phyloP scores from a whole-genome alignment of 2,113 vertebrate species.

The Sarotherodon lohbergeri region DNA sequence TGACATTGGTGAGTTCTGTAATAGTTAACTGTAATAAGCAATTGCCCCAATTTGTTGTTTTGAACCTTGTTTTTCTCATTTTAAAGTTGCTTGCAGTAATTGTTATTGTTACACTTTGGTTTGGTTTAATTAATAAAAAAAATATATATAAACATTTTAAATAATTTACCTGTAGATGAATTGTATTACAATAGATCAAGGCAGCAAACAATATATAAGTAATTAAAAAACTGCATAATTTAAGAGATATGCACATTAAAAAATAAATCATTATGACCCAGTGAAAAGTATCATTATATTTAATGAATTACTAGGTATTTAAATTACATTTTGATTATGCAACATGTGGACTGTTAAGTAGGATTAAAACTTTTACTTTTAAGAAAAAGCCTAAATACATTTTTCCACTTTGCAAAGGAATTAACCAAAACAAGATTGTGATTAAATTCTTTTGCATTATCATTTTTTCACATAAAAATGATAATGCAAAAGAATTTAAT shows the following conservation, averaged over 20 bases:
- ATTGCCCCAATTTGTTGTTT: not conserved
- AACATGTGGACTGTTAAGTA: not conserved
- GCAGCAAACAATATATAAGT: not conserved
- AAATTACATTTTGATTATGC: not conserved
- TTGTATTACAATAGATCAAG: not conserved
- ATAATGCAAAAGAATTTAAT: not conserved
- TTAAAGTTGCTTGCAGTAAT: not conserved
- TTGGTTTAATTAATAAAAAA: not conserved
- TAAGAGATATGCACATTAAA: not conserved
- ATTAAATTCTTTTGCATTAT: not conserved
- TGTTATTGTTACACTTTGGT: not conserved
- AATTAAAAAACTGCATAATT: not conserved
- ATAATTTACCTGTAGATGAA: not conserved
- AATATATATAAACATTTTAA: not conserved
- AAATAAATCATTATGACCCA: not conserved
- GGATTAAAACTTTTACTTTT: not conserved
- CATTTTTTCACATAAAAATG: rapidly evolving
- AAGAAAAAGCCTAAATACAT: not conserved
- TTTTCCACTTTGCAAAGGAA: not conserved
- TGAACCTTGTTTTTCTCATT: not conserved
- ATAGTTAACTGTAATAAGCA: not conserved
- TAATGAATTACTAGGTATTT: not conserved
- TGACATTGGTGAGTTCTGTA: not conserved
- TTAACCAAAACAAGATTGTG: not conserved
- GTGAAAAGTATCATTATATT: not conserved